phyloP scores from a whole-genome alignment of 2,113 vertebrate species.

The Gymnarchus niloticus region DNA sequence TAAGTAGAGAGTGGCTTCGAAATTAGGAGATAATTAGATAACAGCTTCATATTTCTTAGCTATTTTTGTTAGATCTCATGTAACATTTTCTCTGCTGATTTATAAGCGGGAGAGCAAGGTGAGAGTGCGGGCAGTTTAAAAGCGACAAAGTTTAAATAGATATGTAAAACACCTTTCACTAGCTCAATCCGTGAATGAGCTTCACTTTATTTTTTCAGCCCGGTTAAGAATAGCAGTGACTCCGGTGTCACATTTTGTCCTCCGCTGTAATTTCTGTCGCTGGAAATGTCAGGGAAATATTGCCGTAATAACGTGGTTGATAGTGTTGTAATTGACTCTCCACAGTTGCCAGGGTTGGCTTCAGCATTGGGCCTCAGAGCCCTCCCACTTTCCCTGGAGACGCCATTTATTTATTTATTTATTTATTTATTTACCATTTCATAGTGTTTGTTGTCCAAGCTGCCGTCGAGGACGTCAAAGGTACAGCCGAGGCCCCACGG shows the following conservation, averaged over 20 bases:
- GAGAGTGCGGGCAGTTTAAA: neutral
- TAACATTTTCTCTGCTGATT: neutral
- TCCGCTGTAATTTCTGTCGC: slow-evolving; percentile 1
- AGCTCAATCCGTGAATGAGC: neutral
- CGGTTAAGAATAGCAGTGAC: slow-evolving; percentile 1
- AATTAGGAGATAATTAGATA: neutral
- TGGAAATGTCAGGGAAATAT: slow-evolving; percentile 20
- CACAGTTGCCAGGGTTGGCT: neutral
- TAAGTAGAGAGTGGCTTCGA: neutral
- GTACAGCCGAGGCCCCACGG: neutral
- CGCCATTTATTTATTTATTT: neutral
- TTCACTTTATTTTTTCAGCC: neutral
- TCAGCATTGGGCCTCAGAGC: neutral
- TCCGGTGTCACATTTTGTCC: neutral
- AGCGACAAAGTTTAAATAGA: slow-evolving; percentile 6
- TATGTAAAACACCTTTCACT: slow-evolving; percentile 1
- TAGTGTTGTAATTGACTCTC: slow-evolving; percentile 7
- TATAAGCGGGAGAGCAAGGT: neutral
- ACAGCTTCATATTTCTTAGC: slow-evolving; percentile 6
- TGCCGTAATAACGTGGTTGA: slow-evolving; percentile 9
- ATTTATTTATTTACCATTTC: neutral
- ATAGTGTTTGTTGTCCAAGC: no score
- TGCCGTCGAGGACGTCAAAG: neutral
- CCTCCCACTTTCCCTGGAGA: neutral
- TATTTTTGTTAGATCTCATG: slow-evolving; percentile 13